Evolutionary conservation across 1,140 invertebrate species (phyloP).

Genomic region (Penaeus japonicus): DNA sequence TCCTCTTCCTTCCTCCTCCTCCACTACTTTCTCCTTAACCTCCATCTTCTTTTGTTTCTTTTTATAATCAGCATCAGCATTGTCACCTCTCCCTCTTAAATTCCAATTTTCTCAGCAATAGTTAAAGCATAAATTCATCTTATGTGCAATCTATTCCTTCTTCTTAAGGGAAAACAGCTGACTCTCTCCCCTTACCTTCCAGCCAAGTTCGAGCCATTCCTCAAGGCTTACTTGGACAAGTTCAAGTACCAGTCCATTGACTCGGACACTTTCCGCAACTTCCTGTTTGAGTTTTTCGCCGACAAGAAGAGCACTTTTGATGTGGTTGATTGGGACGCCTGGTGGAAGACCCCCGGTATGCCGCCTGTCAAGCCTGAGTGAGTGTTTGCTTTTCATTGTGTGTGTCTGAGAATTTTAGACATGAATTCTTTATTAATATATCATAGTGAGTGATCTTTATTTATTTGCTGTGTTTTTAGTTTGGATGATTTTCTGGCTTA

Average conservation of each 20-base stretch:
- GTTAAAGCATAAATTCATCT: no score
- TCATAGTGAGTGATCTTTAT: background rate
- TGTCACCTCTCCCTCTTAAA: no score
- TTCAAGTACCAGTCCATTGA: constrained; percentile 86
- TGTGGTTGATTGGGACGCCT: constrained; percentile 83
- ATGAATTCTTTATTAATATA: background rate
- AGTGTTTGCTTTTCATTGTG: constrained; percentile 58
- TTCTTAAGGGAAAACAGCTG: background rate
- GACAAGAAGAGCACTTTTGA: constrained; percentile 61
- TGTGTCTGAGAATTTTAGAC: constrained; percentile 72
- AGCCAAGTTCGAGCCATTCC: constrained; percentile 83
- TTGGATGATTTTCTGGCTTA: background rate
- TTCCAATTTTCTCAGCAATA: no score
- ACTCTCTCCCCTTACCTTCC: background rate
- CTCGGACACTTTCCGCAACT: constrained; percentile 81
- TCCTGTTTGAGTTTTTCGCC: constrained; percentile 80
- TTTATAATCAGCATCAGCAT: no score
- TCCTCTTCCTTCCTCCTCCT: background rate
- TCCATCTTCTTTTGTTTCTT: no score
- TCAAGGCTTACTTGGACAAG: constrained; percentile 81
- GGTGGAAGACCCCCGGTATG: constrained; percentile 86
- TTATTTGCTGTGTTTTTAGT: background rate
- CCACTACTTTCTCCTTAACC: background rate
- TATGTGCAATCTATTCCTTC: constrained; percentile 62
- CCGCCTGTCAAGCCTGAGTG: constrained; percentile 84